These are phyloP conservation scores for Anguilla obscura DNA, from an alignment of 2,797 vertebrate genomes.

Conservation along the genomic window DNA sequence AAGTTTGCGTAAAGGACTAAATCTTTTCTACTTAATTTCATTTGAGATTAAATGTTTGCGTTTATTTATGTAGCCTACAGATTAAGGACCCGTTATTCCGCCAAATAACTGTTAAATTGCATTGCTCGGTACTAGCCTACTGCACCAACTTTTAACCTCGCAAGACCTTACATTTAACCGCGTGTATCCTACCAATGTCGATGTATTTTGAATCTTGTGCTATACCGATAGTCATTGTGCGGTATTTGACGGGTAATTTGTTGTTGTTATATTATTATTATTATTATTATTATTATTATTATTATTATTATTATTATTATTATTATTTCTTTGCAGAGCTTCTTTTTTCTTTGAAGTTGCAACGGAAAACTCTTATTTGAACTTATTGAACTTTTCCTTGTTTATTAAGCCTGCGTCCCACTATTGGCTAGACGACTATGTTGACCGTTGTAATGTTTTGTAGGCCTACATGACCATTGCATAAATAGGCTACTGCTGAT, in stretches of 20 bases:
- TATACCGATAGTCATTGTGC: not conserved
- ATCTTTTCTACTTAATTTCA: not conserved
- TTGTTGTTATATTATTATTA: no score
- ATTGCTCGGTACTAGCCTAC: not conserved
- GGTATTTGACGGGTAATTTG: not conserved
- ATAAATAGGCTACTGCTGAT: not conserved
- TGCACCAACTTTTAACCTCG: not conserved
- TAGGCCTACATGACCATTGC: no score
- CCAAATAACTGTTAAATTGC: not conserved
- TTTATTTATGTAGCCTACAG: not conserved
- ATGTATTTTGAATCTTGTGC: not conserved
- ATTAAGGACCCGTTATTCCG: not conserved
- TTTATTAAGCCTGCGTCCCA: not conserved
- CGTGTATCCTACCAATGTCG: not conserved
- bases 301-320: no score
- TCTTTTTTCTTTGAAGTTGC: not conserved
- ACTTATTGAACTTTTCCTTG: not conserved
- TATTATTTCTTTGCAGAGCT: not conserved
- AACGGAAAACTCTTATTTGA: not conserved
- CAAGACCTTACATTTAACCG: not conserved
- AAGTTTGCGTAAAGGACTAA: not conserved
- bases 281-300: no score
- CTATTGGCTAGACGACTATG: not conserved
- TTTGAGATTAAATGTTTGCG: not conserved
- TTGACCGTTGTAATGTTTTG: no score